A percentile compares a stretch with the other conserved stretches of the same genome.
phyloP scores from a whole-genome alignment of 2,113 vertebrate genomes.

The Caranx melampygus region DNA sequence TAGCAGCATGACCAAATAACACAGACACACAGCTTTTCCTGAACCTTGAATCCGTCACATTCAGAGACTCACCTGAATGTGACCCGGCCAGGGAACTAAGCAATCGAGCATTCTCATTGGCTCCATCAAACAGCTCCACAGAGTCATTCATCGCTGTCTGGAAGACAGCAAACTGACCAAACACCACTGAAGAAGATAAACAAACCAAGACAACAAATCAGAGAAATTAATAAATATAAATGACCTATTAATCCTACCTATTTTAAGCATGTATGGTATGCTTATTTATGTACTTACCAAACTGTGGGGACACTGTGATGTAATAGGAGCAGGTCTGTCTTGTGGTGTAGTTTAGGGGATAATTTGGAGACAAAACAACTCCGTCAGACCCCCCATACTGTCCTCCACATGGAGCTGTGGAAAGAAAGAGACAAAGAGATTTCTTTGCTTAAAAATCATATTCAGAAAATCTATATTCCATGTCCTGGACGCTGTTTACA shows the following conservation, averaged over 20 bases:
- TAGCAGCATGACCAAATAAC: not conserved
- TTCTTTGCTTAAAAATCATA: not conserved
- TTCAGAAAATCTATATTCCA: not conserved
- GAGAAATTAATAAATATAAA: not conserved
- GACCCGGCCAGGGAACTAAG: constrained; percentile 96
- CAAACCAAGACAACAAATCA: not conserved
- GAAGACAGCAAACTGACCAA: constrained; percentile 98
- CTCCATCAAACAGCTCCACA: constrained; percentile 95
- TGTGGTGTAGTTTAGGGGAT: constrained; percentile 94
- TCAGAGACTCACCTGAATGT: constrained; percentile 90
- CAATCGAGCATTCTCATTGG: constrained; percentile 90
- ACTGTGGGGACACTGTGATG: constrained; percentile 94
- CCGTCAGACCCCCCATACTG: constrained; percentile 93
- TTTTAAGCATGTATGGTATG: not conserved
- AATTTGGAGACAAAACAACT: constrained; percentile 95
- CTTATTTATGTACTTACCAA: constrained; percentile 86
- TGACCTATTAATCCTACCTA: not conserved
- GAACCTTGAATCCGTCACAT: constrained; percentile 3
- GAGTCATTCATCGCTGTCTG: constrained; percentile 96
- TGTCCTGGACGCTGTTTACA: not conserved
- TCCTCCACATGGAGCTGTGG: constrained; percentile 94
- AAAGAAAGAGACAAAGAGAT: constrained; percentile 16
- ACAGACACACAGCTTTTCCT: not conserved
- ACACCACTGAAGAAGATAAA: constrained; percentile 88
- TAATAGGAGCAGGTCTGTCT: constrained; percentile 93